These are phyloP conservation scores for Antheraea assamensis DNA, from an alignment of 2,888 invertebrate genomes.

Conservation along the genomic window DNA sequence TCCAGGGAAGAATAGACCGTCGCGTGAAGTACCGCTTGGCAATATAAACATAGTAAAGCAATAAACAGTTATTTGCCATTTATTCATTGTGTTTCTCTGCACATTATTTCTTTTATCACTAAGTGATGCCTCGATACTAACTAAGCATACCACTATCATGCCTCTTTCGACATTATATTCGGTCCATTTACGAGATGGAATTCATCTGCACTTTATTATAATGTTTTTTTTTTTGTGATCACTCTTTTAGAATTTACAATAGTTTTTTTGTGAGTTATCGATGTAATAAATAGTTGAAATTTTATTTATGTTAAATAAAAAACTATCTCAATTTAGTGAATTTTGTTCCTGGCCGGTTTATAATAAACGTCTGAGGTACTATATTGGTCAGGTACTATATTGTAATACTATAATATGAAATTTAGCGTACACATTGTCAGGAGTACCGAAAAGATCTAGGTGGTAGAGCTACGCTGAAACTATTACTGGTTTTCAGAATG, in stretches of 20 bases:
- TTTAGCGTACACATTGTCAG: too few species aligned
- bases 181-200: neutral
- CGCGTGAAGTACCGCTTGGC: slow-evolving; percentile 40
- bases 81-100: slow-evolving; percentile 43
- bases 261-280: slow-evolving; percentile 2
- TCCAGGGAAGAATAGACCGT: slow-evolving; percentile 41
- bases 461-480: too few species aligned
- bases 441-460: too few species aligned
- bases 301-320: neutral
- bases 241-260: neutral
- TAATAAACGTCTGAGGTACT: neutral
- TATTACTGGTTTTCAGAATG: too few species aligned
- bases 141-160: neutral
- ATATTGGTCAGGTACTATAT: neutral
- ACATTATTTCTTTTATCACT: slow-evolving; percentile 13
- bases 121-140: neutral
- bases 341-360: neutral
- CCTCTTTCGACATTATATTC: neutral
- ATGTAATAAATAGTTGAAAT: neutral
- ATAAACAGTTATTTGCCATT: slow-evolving; percentile 47
- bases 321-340: neutral
- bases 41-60: slow-evolving; percentile 44
- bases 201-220: slow-evolving; percentile 1
- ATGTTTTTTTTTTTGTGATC: neutral
- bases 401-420: too few species aligned